A percentile compares a stretch with the other conserved stretches of the same genome.
phyloP scores from a whole-genome alignment of 2,113 vertebrate genomes.

The Pygathrix nemaeus region DNA sequence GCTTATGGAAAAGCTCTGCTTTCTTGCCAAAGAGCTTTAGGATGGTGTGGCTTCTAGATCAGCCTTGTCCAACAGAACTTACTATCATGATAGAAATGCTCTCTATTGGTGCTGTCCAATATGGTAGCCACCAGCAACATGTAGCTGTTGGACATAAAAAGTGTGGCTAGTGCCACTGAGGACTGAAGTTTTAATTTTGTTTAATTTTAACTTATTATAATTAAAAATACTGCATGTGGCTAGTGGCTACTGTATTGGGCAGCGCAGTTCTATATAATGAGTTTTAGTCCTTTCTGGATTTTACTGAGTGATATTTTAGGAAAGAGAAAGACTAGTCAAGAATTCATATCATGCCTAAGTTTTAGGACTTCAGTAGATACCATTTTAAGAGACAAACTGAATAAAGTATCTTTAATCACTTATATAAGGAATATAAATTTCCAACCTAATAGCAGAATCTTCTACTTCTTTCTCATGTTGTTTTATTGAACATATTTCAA shows the following conservation, averaged over 20 bases:
- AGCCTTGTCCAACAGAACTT: too few species aligned
- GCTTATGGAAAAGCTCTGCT: not conserved
- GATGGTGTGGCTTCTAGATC: not conserved
- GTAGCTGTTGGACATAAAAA: not conserved
- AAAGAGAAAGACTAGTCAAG: not conserved
- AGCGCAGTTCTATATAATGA: not conserved
- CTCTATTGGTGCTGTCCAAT: fast-evolving
- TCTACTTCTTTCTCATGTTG: not conserved
- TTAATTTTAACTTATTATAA: not conserved
- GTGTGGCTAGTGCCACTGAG: not conserved
- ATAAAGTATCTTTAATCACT: not conserved
- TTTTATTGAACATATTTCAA: not conserved
- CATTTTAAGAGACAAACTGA: not conserved
- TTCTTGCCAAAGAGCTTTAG: not conserved
- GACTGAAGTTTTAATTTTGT: not conserved
- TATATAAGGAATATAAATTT: not conserved
- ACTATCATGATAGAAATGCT: fast-evolving
- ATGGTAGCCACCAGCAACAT: fast-evolving
- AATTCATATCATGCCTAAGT: not conserved
- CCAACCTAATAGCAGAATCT: not conserved
- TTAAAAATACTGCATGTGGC: not conserved
- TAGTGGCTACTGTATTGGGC: not conserved
- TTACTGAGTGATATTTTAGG: not conserved
- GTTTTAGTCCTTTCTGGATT: not conserved
- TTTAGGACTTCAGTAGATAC: not conserved